A percentile compares a stretch with the other conserved stretches of the same genome.
Evolutionary conservation across 2,888 invertebrate species (phyloP).

Genomic region (Amblyjoppa proteus): DNA sequence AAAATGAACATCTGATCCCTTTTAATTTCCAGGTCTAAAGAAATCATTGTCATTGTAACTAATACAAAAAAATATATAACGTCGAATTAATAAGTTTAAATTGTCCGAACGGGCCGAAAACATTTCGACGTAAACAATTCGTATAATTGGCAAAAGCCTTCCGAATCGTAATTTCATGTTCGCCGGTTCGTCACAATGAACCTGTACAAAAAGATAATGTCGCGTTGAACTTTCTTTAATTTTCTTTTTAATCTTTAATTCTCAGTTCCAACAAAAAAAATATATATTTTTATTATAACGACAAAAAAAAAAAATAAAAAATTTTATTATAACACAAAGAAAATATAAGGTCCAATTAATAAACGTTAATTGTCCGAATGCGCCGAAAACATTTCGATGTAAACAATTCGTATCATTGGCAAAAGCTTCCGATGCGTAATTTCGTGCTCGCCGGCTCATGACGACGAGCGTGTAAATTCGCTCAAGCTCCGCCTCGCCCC

Average conservation of each 20-base stretch:
- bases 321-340: background rate
- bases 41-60: too few species aligned
- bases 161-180: slow-evolving; percentile 61
- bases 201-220: slow-evolving; percentile 62
- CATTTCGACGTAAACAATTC: slow-evolving; percentile 22
- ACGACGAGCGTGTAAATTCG: slow-evolving; percentile 73
- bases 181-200: slow-evolving; percentile 71
- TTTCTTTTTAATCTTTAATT: too few species aligned
- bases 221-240: too few species aligned
- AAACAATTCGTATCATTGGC: slow-evolving; percentile 16
- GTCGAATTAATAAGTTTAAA: background rate
- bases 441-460: slow-evolving; percentile 69
- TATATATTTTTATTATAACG: too few species aligned
- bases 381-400: background rate
- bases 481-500: slow-evolving; percentile 51
- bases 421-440: slow-evolving; percentile 46
- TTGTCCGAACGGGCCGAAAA: too few species aligned
- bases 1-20: background rate
- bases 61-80: slow-evolving; percentile 18
- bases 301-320: too few species aligned
- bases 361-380: background rate
- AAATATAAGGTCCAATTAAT: slow-evolving; percentile 18
- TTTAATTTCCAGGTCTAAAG: slow-evolving; percentile 8
- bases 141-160: background rate
- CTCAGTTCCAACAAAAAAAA: too few species aligned